These are phyloP conservation scores for Omphaloscelis lunosa DNA, from an alignment of 2,888 invertebrate species.

Conservation along the genomic window DNA sequence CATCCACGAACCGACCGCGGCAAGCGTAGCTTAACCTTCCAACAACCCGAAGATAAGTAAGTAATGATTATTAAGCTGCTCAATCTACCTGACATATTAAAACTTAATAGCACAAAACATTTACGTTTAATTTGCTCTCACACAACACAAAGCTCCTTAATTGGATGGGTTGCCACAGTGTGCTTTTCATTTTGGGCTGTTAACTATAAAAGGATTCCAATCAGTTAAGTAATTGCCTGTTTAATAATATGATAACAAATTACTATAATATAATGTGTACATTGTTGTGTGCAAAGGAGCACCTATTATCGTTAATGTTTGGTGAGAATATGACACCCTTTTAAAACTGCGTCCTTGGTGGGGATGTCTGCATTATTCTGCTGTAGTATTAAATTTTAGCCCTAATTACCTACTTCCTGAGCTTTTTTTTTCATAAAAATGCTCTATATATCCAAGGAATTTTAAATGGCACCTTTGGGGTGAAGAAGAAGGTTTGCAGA, in stretches of 20 bases:
- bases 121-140: constrained; percentile 30
- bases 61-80: background rate
- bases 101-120: background rate
- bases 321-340: background rate
- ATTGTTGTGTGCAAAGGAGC: background rate
- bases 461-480: background rate
- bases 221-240: constrained; percentile 57
- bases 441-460: background rate
- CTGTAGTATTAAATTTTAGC: background rate
- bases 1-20: too few relatives aligned
- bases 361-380: background rate
- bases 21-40: too few relatives aligned
- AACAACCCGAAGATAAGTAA: background rate
- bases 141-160: constrained; percentile 33
- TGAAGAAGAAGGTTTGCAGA: background rate
- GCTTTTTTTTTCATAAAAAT: background rate
- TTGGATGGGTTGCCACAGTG: constrained; percentile 29
- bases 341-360: background rate
- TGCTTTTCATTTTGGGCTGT: constrained; percentile 76
- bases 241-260: constrained; percentile 37
- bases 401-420: background rate
- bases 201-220: constrained; percentile 70
- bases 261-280: background rate
- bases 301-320: background rate
- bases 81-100: background rate